phyloP scores from a whole-genome alignment of 2,113 vertebrate species.

The Suricata suricatta region DNA sequence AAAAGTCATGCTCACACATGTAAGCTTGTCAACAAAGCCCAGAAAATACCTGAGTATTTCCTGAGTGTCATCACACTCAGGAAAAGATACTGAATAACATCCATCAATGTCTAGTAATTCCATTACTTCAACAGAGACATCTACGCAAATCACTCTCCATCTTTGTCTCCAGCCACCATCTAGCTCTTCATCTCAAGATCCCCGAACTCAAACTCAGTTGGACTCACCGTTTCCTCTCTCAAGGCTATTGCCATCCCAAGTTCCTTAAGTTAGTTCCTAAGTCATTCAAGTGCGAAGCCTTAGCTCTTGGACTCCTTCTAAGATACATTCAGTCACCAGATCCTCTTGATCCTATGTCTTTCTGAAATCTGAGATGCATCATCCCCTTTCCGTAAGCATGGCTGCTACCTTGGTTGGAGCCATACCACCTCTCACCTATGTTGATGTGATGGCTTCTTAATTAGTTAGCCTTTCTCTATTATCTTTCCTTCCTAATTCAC shows the following conservation, averaged over 20 bases:
- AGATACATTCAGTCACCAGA: not conserved
- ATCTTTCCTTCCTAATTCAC: not conserved
- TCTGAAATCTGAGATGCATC: not conserved
- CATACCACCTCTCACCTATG: not conserved
- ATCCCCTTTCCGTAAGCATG: not conserved
- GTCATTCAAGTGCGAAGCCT: not conserved
- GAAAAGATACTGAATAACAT: not conserved
- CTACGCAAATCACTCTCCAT: not conserved
- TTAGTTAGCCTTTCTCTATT: not conserved
- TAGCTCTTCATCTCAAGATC: not conserved
- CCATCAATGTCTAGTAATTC: not conserved
- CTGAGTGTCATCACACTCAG: not conserved
- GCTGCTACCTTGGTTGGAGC: not conserved
- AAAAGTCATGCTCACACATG: not conserved
- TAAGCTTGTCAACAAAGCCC: not conserved
- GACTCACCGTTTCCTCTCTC: not conserved
- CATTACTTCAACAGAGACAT: not conserved
- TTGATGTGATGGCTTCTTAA: not conserved
- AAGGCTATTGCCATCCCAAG: not conserved
- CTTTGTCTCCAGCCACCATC: not conserved
- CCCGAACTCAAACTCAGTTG: not conserved
- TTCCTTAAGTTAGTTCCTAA: not conserved
- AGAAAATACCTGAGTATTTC: not conserved
- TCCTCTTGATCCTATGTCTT: not conserved
- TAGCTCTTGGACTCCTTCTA: not conserved